Evolutionary conservation across 2,797 vertebrate species (phyloP).

Genomic region (Rhynchonycteris naso): DNA sequence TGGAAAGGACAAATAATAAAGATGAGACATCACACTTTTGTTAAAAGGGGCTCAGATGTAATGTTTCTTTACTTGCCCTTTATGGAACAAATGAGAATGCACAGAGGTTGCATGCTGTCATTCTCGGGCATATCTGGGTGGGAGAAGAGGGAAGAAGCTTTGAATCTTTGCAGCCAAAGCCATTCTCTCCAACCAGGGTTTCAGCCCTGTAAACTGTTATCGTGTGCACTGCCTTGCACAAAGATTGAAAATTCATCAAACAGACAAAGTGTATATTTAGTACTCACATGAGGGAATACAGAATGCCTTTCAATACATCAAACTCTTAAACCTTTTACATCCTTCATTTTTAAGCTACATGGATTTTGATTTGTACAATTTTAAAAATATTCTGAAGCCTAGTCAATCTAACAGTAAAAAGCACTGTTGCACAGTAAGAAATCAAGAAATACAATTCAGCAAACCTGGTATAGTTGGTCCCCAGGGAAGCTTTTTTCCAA

Average conservation of each 20-base stretch:
- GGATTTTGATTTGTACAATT: constrained; percentile 92
- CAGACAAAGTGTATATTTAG: constrained; percentile 90
- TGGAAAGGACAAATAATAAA: neutral
- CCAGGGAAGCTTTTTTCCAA: constrained; percentile 92
- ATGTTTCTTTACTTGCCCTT: neutral
- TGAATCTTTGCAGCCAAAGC: constrained; percentile 67
- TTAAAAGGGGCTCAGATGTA: neutral
- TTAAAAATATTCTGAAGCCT: constrained; percentile 90
- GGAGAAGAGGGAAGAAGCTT: constrained; percentile 57
- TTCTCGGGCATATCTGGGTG: constrained; percentile 50
- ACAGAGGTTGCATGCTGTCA: neutral
- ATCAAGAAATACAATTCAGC: constrained; percentile 91
- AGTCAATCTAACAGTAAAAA: constrained; percentile 91
- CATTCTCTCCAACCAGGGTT: constrained; percentile 74
- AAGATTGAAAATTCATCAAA: constrained; percentile 89
- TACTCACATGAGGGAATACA: constrained; percentile 89
- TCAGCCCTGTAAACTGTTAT: constrained; percentile 76
- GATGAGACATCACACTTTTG: neutral
- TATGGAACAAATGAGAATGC: constrained; percentile 7
- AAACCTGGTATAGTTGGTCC: constrained; percentile 90
- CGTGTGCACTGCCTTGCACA: constrained; percentile 78
- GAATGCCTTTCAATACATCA: constrained; percentile 89
- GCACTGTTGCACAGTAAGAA: constrained; percentile 91
- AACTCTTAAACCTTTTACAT: constrained; percentile 90
- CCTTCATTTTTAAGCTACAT: constrained; percentile 91